Evolutionary conservation across 2,888 invertebrate species (phyloP).

Genomic region (Hololepta plana): DNA sequence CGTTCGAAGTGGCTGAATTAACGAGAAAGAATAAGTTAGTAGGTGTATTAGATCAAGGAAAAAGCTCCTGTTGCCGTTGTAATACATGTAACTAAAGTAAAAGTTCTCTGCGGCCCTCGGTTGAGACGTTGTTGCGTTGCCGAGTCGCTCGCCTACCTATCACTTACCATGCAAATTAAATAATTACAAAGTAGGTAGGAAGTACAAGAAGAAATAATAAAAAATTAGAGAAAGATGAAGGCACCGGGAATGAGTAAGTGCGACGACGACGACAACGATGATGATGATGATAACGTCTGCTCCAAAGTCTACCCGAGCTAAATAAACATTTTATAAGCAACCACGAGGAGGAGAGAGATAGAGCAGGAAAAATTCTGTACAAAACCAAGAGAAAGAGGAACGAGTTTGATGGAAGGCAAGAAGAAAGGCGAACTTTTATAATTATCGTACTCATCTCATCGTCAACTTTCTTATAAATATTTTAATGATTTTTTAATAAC

Average conservation of each 20-base stretch:
- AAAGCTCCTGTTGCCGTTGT: conserved; percentile 11
- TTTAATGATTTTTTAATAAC: conserved; percentile 18
- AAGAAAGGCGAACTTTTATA: conserved; percentile 21
- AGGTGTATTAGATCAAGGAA: conserved; percentile 13
- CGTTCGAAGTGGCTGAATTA: too few relatives aligned
- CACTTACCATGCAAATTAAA: conserved; percentile 28
- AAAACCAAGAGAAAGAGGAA: too few relatives aligned
- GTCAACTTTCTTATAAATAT: conserved; percentile 21
- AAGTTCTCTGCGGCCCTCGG: conserved; percentile 18
- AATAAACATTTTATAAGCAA: conserved; percentile 18
- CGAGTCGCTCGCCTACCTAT: conserved; percentile 23
- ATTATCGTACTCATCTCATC: conserved; percentile 16
- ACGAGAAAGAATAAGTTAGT: conserved; percentile 24
- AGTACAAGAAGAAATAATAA: too few relatives aligned
- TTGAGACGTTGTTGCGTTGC: conserved; percentile 16
- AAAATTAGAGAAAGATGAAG: conserved; percentile 1
- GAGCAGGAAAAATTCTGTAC: too few relatives aligned
- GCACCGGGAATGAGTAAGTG: background rate
- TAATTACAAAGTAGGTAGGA: conserved; percentile 26
- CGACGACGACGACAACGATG: too few relatives aligned
- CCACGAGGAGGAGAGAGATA: too few relatives aligned
- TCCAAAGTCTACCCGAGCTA: conserved; percentile 18
- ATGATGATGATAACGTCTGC: conserved; percentile 21
- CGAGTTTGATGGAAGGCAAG: too few relatives aligned
- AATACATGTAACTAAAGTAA: conserved; percentile 15